Base-by-base conservation (phyloP, 2,113 vertebrate genomes). In the crab-eating macaque (Macaca fascicularis) region DNA sequence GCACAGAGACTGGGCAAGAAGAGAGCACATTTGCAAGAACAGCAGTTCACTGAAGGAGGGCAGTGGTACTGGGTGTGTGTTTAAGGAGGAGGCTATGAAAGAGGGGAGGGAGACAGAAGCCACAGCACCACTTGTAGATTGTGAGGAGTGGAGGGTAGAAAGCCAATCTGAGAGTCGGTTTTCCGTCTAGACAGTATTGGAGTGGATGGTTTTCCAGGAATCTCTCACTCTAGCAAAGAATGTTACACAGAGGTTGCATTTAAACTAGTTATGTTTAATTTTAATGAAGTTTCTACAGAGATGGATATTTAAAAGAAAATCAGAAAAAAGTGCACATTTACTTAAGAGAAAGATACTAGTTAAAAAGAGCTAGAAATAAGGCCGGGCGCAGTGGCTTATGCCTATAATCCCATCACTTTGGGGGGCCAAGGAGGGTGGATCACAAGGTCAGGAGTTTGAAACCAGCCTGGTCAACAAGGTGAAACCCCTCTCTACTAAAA, bases 231-330 rank as follows among this genome's bases (percentile, higher is more conserved):
- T 32, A 87, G 89, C 20, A 17, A 50, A 61, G 22, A 19, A 43
- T 30, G 25, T 75, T 67, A 38, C 17, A 61, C 38, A 76, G 17
- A 2, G 10, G 8, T 70, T 82, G 2, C n/a, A 48, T 48, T 82
- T 95, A 86, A 90, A 61, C 35, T 59, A 76, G 6, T 48, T 59
- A 81, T 22, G 9, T 38, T 3, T 45, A 55, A 75, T 89, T 93
- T 78, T 59, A 82, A 16, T 50, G 35, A 64, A 20, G 22, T 61
- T 90, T 94, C 55, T 38, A 80, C 45, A 72, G 8, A 69, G 45
- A 35, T 25, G 30, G 78, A 55, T 79, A 70, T 64, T 79, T 93
- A 89, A 64, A 85, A 93, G 84, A 55, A 89, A 90, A 88, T 35
- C 32, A 48, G 5, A n/a, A 61, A 38, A 79, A 72, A 78, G 43